These are phyloP conservation scores for Cantharis lateralis DNA, from an alignment of 2,888 invertebrate species.

Conservation along the genomic window DNA sequence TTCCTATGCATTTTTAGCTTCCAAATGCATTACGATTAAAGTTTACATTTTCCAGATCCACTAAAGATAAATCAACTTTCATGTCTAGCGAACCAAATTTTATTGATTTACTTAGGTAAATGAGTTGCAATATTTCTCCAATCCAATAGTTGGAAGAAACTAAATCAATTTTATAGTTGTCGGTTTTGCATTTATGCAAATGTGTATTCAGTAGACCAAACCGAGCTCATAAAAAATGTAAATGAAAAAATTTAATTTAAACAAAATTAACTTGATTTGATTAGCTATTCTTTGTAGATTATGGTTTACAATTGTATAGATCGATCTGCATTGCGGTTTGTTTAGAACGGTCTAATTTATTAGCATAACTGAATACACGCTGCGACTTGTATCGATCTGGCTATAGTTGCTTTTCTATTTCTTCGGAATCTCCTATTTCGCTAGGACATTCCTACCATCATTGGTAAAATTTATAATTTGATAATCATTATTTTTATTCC, in stretches of 20 bases:
- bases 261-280: slow-evolving; percentile 9
- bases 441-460: neutral
- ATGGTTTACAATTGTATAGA: slow-evolving; percentile 33
- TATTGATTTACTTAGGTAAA: neutral
- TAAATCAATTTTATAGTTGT: neutral
- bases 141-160: neutral
- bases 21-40: neutral
- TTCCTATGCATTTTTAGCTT: neutral
- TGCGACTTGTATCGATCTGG: slow-evolving; percentile 55
- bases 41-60: neutral
- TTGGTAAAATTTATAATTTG: neutral
- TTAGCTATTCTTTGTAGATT: slow-evolving; percentile 10
- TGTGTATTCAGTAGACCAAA: neutral
- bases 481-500: neutral
- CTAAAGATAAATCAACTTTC: neutral
- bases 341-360: slow-evolving; percentile 58
- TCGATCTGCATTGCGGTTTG: slow-evolving; percentile 57
- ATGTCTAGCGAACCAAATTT: neutral
- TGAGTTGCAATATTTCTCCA: neutral
- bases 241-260: neutral
- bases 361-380: slow-evolving; percentile 56
- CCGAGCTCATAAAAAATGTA: neutral
- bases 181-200: neutral
- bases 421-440: neutral
- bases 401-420: slow-evolving; percentile 29